Evolutionary conservation across 2,797 vertebrate genomes (phyloP), one percentile per base, ranked within the genome.

Genomic region (Macropodus opercularis): DNA sequence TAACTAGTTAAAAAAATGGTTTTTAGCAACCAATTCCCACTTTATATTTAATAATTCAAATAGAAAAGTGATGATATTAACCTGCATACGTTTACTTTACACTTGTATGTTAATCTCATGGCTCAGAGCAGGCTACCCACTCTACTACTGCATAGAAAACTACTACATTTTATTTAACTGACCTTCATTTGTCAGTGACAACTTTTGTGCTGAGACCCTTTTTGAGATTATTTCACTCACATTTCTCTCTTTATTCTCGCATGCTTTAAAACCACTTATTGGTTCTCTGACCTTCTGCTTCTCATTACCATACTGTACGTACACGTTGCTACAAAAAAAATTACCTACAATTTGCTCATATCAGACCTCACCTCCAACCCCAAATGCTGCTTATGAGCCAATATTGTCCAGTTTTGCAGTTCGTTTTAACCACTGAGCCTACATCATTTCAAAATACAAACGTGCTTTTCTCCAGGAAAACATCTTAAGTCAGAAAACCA

Each of bases 271-370:
- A 68, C 31, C 55, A 51, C 50, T 59, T 44, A 75, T 32, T 67
- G 29, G 5, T 56, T 69, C 35, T 56, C 22, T 73, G 64, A 81
- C 78, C 70, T 75, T 77, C 41, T 72, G 10, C 31, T 49, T 68
- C 23, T 34, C 36, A 52, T 76, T 72, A 75, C 42, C 14, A 53
- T 59, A 39, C 12, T n/a, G n/a, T n/a, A n/a, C n/a, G n/a, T n/a
- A 34, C 48, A 36, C 19, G 23, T 23, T 32, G 13, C 9, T 29
- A 14, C 31, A 32, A 32, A 4, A 24, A 23, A 34, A 29, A 27
- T n/a, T n/a, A n/a, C n/a, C n/a, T n/a, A n/a, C n/a, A n/a, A n/a
- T n/a, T 62, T 46, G 63, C 27, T 76, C 29, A 14, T 22, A 26
- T 59, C 19, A 71, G 40, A 72, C 52, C 9, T 53, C 21, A 53